phyloP scores from a whole-genome alignment of 2,797 vertebrate species.

The Bufotes viridis region DNA sequence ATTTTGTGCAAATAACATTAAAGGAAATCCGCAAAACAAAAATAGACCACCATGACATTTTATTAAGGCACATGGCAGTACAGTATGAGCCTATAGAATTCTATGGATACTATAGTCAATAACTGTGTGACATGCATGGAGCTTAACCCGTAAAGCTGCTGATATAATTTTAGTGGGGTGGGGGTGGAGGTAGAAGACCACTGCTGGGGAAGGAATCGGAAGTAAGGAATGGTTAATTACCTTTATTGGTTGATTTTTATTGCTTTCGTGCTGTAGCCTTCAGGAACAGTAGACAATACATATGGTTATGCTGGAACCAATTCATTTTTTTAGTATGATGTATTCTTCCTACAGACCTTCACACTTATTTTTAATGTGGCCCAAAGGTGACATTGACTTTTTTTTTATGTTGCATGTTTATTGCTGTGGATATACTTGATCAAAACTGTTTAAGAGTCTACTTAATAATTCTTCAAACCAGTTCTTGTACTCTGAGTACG shows the following conservation, averaged over 20 bases:
- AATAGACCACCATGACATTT: not conserved
- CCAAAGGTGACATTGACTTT: not conserved
- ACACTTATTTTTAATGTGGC: not conserved
- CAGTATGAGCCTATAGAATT: not conserved
- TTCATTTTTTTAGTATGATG: not conserved
- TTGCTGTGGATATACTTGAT: not conserved
- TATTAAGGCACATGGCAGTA: not conserved
- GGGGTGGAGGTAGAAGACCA: not conserved
- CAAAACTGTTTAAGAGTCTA: not conserved
- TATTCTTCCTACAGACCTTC: not conserved
- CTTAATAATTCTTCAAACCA: not conserved
- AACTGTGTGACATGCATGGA: not conserved
- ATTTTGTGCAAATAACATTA: not conserved
- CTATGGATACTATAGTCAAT: not conserved
- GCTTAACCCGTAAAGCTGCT: not conserved
- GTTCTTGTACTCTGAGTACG: not conserved
- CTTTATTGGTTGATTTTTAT: not conserved
- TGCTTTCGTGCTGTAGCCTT: not conserved
- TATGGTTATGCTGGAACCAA: not conserved
- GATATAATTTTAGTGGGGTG: not conserved
- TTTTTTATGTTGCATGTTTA: conserved; percentile 1
- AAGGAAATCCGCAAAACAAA: not conserved
- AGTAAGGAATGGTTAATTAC: not conserved
- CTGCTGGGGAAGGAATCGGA: not conserved
- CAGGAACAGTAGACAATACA: not conserved